Conservation (phyloP, 2,888 invertebrate genomes). For the Drymonia ruficornis region DNA sequence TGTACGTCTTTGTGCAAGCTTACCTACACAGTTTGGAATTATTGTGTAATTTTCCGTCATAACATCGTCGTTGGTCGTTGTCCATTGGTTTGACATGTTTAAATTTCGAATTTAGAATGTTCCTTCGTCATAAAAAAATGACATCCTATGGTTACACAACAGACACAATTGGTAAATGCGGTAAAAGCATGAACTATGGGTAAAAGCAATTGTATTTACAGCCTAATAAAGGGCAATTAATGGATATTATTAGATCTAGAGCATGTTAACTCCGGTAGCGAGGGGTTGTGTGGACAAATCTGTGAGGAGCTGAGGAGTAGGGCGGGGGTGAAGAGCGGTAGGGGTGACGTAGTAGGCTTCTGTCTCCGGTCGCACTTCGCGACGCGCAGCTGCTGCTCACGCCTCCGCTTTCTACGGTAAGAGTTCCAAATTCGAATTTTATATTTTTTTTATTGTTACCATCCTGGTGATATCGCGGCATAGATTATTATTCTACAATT, state of each 20-base stretch:
- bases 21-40: constrained; percentile 25
- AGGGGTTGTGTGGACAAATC: constrained; percentile 66
- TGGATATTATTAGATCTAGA: constrained; percentile 48
- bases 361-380: constrained; percentile 64
- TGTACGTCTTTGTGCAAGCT: constrained; percentile 42
- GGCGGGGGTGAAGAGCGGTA: constrained; percentile 49
- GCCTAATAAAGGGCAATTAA: constrained; percentile 32
- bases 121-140: background rate
- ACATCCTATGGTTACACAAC: background rate
- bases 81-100: constrained; percentile 6
- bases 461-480: constrained; percentile 35
- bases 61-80: too few relatives aligned
- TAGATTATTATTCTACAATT: constrained; percentile 21
- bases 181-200: too few relatives aligned
- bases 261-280: constrained; percentile 52
- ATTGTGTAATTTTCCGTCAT: constrained; percentile 31
- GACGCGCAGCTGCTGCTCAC: constrained; percentile 67
- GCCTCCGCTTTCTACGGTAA: constrained; percentile 42
- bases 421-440: constrained; percentile 33
- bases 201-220: background rate
- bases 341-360: constrained; percentile 58
- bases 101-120: background rate
- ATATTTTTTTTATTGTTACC: constrained; percentile 24
- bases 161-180: too few relatives aligned
- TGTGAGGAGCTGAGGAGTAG: constrained; percentile 56